Percentiles rank a stretch among this genome's conserved stretches.
Evolutionary conservation across 2,888 invertebrate species (phyloP).

Genomic region (Melieria picta): DNA sequence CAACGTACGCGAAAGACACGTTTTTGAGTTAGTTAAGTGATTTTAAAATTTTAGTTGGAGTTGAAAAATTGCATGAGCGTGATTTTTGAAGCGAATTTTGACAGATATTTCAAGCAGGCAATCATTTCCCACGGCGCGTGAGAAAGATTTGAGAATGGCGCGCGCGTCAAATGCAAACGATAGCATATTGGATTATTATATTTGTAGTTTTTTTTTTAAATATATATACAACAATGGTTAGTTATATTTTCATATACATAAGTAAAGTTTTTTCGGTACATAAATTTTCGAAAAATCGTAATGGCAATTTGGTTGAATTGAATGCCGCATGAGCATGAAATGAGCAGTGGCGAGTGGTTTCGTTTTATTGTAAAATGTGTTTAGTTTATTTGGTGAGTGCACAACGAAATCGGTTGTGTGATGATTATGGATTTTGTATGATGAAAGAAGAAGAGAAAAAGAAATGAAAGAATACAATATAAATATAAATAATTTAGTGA

Average conservation of each 20-base stretch:
- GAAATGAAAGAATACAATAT: constrained; percentile 64
- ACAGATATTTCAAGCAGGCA: too few species aligned
- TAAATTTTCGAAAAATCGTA: neutral
- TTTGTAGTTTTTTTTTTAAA: constrained; percentile 23
- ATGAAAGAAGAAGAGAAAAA: constrained; percentile 63
- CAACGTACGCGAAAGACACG: constrained; percentile 27
- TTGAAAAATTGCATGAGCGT: neutral
- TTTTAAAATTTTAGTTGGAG: constrained; percentile 26
- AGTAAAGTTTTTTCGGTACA: constrained; percentile 14
- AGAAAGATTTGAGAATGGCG: neutral
- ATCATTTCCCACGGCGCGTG: too few species aligned
- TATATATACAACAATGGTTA: constrained; percentile 33
- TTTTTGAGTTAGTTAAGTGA: constrained; percentile 13
- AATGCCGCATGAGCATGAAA: too few species aligned
- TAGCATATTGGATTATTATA: constrained; percentile 5
- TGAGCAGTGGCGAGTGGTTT: too few species aligned
- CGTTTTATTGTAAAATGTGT: neutral
- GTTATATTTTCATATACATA: constrained; percentile 21
- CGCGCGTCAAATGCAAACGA: constrained; percentile 38
- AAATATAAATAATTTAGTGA: constrained; percentile 60
- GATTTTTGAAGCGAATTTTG: neutral
- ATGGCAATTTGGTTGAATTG: too few species aligned
- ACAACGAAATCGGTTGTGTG: constrained; percentile 15
- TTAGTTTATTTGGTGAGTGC: constrained; percentile 38
- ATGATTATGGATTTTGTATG: constrained; percentile 11